phyloP scores from a whole-genome alignment of 1,140 invertebrate genomes.

The Triops cancriformis region DNA sequence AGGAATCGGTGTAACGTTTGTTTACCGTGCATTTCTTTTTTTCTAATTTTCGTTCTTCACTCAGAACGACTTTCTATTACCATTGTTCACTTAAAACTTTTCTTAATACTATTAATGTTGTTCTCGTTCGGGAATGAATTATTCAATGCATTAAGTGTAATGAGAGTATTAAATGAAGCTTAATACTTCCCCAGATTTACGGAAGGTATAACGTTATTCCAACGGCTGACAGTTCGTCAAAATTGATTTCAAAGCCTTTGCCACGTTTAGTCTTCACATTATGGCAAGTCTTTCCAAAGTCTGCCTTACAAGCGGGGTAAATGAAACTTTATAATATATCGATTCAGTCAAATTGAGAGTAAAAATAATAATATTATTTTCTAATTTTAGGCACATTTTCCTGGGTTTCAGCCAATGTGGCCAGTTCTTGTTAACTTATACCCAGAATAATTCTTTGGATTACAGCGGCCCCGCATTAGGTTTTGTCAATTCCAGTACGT shows the following conservation, averaged over 20 bases:
- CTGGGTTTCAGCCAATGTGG: slow-evolving; percentile 89
- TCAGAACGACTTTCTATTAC: no score
- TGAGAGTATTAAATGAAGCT: no score
- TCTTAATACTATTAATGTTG: no score
- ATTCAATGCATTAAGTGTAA: no score
- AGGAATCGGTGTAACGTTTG: no score
- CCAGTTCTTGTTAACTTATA: slow-evolving; percentile 82
- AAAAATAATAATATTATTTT: no score
- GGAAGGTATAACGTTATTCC: background rate
- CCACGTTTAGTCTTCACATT: slow-evolving; percentile 39
- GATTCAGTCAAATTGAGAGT: no score
- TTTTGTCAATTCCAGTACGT: slow-evolving; percentile 41
- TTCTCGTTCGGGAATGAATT: no score
- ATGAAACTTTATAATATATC: slow-evolving; percentile 28
- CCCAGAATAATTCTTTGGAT: slow-evolving; percentile 40
- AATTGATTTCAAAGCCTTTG: background rate
- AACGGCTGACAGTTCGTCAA: background rate
- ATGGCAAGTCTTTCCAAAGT: slow-evolving; percentile 36
- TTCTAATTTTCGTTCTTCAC: no score
- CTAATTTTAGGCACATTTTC: slow-evolving; percentile 61
- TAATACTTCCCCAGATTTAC: background rate
- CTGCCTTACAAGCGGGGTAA: slow-evolving; percentile 41
- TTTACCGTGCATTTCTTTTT: no score
- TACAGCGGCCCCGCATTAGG: slow-evolving; percentile 21
- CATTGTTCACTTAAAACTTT: no score